Evolutionary conservation across 2,797 vertebrate genomes (phyloP), one percentile per base, ranked within the genome.

Genomic region (Coregonus sp.): DNA sequence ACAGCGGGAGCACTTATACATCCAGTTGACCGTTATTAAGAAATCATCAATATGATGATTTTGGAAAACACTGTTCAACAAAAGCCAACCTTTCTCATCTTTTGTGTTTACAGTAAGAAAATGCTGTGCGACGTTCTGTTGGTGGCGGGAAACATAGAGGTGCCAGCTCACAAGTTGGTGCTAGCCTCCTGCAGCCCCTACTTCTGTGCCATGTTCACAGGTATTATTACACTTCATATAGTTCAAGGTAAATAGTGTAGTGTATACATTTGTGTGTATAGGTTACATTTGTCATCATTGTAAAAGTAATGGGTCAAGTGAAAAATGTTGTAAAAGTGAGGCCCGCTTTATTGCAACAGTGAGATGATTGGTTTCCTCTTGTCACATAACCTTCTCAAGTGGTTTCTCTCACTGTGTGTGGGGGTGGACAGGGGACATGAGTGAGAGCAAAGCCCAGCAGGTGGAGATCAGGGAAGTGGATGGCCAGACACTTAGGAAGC

Each of bases 161-260:
- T 99, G 81, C 95, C 97, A 77, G 98, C 97, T 31, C 98, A 99
- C 90, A 94, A 95, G 4, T 94, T 99, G 90, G 96, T 99, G 80
- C 92, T 99, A 79, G 96, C 98, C 0, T 96, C 98, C 88, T 98
- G 97, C 87, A 99, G 98, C 89, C 97, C 97, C 47, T 99, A 99
- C 87, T 99, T 99, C 80, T 98, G 95, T 90, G 98, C 98, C 2
- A 99, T 99, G 98, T 99, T 99, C 91, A 99, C 97, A 95, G 97
- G 98, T 99, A 70, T 50, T 99, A 51, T 25, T 35, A 35, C 29
- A 29, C 15, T 67, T 37, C 66, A 67, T 18, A 5, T 33, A 16
- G 31, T 35, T 67, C 31, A 67, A 15, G 31, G 29, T 33, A 2
- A 31, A 66, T n/a, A 59, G 1, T 59, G 18, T 20, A 11, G 7